These are phyloP conservation scores for Coracias cyanogaster DNA, from an alignment of 2,797 vertebrate genomes.

Conservation along the genomic window DNA sequence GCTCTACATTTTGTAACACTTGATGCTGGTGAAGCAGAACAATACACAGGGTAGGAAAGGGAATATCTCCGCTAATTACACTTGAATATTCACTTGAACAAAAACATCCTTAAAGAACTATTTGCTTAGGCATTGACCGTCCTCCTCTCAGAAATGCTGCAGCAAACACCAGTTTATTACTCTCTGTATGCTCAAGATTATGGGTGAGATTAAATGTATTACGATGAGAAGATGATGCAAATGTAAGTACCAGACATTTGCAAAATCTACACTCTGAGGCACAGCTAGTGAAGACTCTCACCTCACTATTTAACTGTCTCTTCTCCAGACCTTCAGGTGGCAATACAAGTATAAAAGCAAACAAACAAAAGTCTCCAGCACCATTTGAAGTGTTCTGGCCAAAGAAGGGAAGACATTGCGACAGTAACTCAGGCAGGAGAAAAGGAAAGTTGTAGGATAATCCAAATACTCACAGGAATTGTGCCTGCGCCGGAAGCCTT, in stretches of 20 bases:
- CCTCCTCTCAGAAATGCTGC: not conserved
- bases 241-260: not conserved
- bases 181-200: not conserved
- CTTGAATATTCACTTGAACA: not conserved
- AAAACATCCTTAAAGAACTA: not conserved
- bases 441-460: slow-evolving; percentile 23
- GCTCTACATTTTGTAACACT: not conserved
- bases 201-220: not conserved
- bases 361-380: not conserved
- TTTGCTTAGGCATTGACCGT: not conserved
- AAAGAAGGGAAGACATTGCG: not conserved
- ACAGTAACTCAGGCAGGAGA: not conserved
- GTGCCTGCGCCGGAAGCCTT: slow-evolving; percentile 92
- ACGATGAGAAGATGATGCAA: not conserved
- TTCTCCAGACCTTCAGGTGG: not conserved
- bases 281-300: not conserved
- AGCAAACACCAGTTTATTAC: not conserved
- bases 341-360: not conserved
- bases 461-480: slow-evolving; percentile 90
- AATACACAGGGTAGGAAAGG: not conserved
- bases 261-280: not conserved
- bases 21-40: not conserved
- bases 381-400: not conserved
- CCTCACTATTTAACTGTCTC: not conserved
- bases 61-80: not conserved